Evolutionary conservation across 2,797 vertebrate species (phyloP), one percentile per base, ranked within the genome.

Genomic region (Zenarchopterus dispar): DNA sequence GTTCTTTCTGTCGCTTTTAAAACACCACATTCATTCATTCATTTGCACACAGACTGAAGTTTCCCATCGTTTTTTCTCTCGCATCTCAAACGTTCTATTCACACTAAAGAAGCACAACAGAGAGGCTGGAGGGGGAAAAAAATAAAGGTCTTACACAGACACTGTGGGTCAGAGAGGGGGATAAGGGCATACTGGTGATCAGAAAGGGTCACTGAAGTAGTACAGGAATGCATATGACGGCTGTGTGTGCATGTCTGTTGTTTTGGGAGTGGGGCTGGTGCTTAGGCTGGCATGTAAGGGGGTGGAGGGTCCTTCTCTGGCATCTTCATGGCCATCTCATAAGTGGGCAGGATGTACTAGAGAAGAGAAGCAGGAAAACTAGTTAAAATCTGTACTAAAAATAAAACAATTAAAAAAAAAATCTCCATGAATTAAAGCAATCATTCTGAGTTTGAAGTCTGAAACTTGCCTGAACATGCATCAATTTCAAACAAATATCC

Each of bases 311-410:
- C 97, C 88, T 99, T 99, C 73, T 96, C 96, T 6, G 96, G 97
- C 97, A 99, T 98, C 93, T 98, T 99, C 94, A 99, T 93, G 1
- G 97, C 97, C 96, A 98, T 99, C 91, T 99, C 98, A 13, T 99
- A 99, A 62, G 96, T 97, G 66, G 98, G 98, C 84, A 99, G 93
- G 80, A 98, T 94, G 78, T 98, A 99, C 98, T 99, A 39, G 15
- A 75, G 51, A 46, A 60, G 47, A 84, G 41, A 16, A 24, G 22
- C 8, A 42, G 46, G 28, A 15, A 9, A 23, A 22, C 5, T 8
- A 16, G 19, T 68, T 17, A 21, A 23, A 24, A 43, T 53, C n/a
- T 17, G 6, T 28, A 24, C n/a, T n/a, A 9, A 22, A 16, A 45
- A 19, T 8, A 8, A 45, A 8, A 8, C n/a, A n/a, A n/a, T n/a